These are phyloP conservation scores for Charanyca ferruginea DNA, from an alignment of 2,888 invertebrate genomes.

Conservation along the genomic window DNA sequence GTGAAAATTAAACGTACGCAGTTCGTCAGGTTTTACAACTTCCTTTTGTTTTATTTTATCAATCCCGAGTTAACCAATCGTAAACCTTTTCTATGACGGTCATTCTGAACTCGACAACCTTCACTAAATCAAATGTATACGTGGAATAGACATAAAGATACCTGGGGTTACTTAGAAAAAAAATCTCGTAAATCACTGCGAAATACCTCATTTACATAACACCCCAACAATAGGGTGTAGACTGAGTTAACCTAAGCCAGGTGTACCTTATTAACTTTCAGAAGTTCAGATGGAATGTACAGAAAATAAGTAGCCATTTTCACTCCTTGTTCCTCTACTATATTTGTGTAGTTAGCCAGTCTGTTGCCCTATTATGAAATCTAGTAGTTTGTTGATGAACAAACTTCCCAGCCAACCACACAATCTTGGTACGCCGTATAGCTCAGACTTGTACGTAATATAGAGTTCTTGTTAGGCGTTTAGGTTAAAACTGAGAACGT, in stretches of 20 bases:
- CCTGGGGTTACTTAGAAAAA: conserved; percentile 33
- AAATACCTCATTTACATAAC: conserved; percentile 57
- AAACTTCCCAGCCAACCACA: conserved; percentile 59
- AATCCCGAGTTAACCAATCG: not conserved
- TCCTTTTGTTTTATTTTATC: not conserved
- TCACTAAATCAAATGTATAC: conserved; percentile 19
- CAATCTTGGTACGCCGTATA: conserved; percentile 50
- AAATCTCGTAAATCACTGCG: conserved; percentile 41
- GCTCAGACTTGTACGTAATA: conserved; percentile 51
- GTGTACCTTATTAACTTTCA: conserved; percentile 67
- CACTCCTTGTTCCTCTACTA: conserved; percentile 47
- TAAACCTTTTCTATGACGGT: not conserved
- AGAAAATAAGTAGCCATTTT: conserved; percentile 64
- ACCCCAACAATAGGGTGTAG: conserved; percentile 57
- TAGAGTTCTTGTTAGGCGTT: conserved; percentile 52
- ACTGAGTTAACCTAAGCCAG: conserved; percentile 61
- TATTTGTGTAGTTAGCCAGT: conserved; percentile 58
- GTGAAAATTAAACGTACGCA: not conserved
- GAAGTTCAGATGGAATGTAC: conserved; percentile 58
- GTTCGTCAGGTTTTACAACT: not conserved
- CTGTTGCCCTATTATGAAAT: conserved; percentile 66
- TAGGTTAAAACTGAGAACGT: conserved; percentile 37
- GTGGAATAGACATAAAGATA: conserved; percentile 22
- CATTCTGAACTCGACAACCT: not conserved
- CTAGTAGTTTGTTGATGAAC: conserved; percentile 67